Percentiles rank a stretch among this genome's conserved stretches.
Evolutionary conservation across 1,140 invertebrate species (phyloP).

Genomic region (Macrostomum lignano): DNA sequence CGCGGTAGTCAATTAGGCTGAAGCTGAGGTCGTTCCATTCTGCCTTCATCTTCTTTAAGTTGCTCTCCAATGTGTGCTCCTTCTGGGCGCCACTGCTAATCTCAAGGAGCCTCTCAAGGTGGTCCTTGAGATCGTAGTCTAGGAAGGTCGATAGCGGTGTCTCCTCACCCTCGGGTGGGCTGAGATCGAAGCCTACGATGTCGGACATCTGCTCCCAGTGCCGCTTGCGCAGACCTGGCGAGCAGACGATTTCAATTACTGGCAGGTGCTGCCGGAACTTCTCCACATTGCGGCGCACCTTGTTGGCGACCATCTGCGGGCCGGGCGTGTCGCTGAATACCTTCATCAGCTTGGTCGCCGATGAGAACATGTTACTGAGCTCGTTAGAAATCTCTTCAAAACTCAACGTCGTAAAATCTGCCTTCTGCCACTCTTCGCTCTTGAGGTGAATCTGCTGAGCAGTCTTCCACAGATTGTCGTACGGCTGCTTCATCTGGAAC

Average conservation of each 20-base stretch:
- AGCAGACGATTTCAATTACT: conserved; percentile 25
- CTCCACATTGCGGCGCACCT: conserved; percentile 20
- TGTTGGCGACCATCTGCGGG: conserved; percentile 22
- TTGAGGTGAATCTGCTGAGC: conserved; percentile 51
- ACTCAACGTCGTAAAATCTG: conserved; percentile 48
- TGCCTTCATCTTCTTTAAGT: conserved; percentile 26
- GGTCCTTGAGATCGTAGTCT: conserved; percentile 47
- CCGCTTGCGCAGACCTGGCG: conserved; percentile 24
- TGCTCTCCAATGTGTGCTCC: conserved; percentile 27
- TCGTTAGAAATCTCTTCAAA: conserved; percentile 46
- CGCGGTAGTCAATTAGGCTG: conserved; percentile 34
- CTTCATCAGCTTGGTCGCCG: conserved; percentile 27
- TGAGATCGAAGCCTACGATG: conserved; percentile 39
- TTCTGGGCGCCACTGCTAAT: conserved; percentile 26
- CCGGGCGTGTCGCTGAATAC: conserved; percentile 22
- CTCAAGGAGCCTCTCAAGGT: conserved; percentile 33
- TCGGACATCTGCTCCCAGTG: conserved; percentile 37
- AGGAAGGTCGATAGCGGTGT: conserved; percentile 57
- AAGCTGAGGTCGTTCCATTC: conserved; percentile 27
- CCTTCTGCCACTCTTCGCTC: conserved; percentile 37
- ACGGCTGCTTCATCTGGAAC: conserved; percentile 49
- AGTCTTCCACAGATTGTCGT: conserved; percentile 65
- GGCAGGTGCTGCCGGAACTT: conserved; percentile 27
- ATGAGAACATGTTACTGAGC: conserved; percentile 23
- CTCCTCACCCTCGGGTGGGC: conserved; percentile 34